Conservation (phyloP, 2,113 vertebrate species). For the Martes martes region DNA sequence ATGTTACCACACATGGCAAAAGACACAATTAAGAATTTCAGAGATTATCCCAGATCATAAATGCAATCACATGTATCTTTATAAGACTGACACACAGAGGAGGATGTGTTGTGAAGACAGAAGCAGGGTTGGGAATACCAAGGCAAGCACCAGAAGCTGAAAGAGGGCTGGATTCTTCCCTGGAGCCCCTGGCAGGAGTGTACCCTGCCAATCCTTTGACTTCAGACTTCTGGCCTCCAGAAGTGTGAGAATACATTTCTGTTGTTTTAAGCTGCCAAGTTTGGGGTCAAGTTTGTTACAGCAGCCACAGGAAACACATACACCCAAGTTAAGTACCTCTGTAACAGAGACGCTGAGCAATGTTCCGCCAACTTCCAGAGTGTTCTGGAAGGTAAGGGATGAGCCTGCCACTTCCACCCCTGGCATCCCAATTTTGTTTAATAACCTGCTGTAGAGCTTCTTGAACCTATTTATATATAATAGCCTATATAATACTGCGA, state of each 20-base stretch:
- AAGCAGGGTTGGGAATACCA: background rate
- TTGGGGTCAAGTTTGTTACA: background rate
- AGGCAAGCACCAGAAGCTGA: background rate
- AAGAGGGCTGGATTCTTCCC: background rate
- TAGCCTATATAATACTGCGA: conserved; percentile 43
- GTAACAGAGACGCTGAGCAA: background rate
- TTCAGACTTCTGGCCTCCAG: background rate
- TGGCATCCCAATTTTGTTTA: conserved; percentile 32
- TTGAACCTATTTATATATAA: conserved; percentile 56
- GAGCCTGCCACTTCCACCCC: background rate
- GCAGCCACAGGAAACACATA: background rate
- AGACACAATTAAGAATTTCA: background rate
- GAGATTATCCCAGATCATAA: background rate
- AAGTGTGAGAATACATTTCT: background rate
- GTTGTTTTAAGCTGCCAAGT: background rate
- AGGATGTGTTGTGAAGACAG: background rate
- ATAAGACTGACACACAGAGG: background rate
- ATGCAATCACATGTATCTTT: background rate
- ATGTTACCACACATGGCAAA: background rate
- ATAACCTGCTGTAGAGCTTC: background rate
- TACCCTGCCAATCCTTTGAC: background rate
- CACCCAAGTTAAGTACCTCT: background rate
- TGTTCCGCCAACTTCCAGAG: background rate
- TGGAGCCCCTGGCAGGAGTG: background rate
- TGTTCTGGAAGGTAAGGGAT: background rate